Percentiles rank a stretch among this genome's conserved stretches.
Evolutionary conservation across 2,113 vertebrate species (phyloP).

Genomic region (Pholis gunnellus): DNA sequence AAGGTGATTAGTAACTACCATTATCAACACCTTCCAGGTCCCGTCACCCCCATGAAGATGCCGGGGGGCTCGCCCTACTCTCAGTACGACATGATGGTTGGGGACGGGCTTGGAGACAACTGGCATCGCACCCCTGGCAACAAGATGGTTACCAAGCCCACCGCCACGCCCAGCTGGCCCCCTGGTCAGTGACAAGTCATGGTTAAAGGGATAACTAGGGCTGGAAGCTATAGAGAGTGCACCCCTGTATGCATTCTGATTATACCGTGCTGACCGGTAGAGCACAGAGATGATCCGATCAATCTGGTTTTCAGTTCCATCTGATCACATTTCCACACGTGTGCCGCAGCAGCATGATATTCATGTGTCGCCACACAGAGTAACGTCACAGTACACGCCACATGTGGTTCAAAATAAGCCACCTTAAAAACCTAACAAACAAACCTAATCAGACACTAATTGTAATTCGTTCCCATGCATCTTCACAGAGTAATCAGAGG

Average conservation of each 20-base stretch:
- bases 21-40: conserved; percentile 78
- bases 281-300: neutral
- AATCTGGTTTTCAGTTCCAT: too few species aligned
- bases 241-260: neutral
- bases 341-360: too few species aligned
- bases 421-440: too few species aligned
- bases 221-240: neutral
- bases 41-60: conserved; percentile 93
- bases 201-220: neutral
- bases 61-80: conserved; percentile 94
- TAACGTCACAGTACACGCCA: too few species aligned
- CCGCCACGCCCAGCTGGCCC: conserved; percentile 96
- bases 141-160: conserved; percentile 92
- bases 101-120: conserved; percentile 91
- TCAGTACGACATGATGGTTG: conserved; percentile 94
- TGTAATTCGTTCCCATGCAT: too few species aligned
- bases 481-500: too few species aligned
- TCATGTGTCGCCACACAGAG: too few species aligned
- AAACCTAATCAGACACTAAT: too few species aligned
- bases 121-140: conserved; percentile 98
- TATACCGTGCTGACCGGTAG: neutral
- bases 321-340: too few species aligned
- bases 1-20: conserved; percentile 20
- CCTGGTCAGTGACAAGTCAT: conserved; percentile 85
- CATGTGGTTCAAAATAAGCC: too few species aligned